Evolutionary conservation across 2,113 vertebrate species (phyloP).

Genomic region (Uria lomvia): DNA sequence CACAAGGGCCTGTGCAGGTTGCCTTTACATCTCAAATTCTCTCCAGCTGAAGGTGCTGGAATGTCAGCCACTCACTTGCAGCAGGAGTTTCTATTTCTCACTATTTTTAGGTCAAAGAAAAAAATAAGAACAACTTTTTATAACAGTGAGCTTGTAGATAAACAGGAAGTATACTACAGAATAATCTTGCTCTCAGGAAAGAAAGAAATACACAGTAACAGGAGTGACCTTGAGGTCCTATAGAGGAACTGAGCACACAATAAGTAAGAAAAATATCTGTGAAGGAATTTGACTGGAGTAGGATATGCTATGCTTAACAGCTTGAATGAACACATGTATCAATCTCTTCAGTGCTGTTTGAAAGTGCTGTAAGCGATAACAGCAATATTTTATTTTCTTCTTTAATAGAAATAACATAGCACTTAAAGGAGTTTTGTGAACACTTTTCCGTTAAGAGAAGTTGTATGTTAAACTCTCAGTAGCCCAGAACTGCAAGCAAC

Average conservation of each 20-base stretch:
- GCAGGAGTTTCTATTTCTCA: not conserved
- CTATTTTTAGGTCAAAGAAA: not conserved
- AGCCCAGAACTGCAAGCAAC: not conserved
- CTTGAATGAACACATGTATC: not conserved
- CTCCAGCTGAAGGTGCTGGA: not conserved
- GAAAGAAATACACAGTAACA: not conserved
- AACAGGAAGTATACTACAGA: slow-evolving; percentile 10
- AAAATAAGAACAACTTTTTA: not conserved
- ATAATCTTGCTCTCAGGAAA: not conserved
- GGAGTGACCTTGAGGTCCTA: not conserved
- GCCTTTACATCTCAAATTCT: slow-evolving; percentile 1
- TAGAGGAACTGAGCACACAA: not conserved
- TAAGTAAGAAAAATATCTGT: slow-evolving; percentile 12
- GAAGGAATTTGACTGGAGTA: not conserved
- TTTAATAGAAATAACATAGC: not conserved
- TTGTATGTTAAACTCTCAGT: not conserved
- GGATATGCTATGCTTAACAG: not conserved
- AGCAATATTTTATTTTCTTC: slow-evolving; percentile 3
- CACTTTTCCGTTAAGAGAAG: not conserved
- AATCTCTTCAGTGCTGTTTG: not conserved
- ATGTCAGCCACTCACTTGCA: slow-evolving; percentile 6
- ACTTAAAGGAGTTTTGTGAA: not conserved
- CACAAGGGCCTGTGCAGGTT: not conserved
- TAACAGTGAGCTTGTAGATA: not conserved
- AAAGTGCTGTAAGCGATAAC: not conserved